Percentiles rank a stretch among this genome's conserved stretches.
These are phyloP conservation scores for Pseudococcus longispinus DNA, from an alignment of 2,888 invertebrate species.

Conservation along the genomic window DNA sequence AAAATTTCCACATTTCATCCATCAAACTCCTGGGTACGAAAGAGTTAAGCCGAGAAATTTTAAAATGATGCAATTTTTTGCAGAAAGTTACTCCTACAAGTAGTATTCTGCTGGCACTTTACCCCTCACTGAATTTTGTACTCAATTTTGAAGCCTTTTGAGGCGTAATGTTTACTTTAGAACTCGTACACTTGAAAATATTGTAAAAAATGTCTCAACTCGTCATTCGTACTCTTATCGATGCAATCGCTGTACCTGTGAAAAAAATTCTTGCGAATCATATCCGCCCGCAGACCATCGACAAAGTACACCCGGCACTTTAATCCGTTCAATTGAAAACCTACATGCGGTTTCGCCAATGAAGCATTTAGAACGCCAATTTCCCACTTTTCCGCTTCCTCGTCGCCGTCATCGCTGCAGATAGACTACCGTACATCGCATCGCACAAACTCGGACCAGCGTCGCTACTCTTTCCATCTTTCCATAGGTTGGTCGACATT, in stretches of 20 bases:
- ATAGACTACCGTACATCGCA: background rate
- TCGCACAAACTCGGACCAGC: background rate
- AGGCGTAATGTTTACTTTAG: no score
- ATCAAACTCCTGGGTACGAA: no score
- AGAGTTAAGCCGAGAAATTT: no score
- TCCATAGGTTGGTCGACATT: background rate
- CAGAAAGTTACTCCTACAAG: no score
- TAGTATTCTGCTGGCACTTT: no score
- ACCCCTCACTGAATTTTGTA: no score
- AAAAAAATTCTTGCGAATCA: background rate
- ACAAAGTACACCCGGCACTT: background rate
- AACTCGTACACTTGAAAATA: no score
- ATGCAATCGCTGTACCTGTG: background rate
- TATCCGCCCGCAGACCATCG: background rate
- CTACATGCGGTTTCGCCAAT: slow-evolving; percentile 8
- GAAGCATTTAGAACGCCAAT: slow-evolving; percentile 28
- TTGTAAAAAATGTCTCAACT: no score
- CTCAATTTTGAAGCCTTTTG: no score
- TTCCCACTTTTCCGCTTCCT: slow-evolving; percentile 7
- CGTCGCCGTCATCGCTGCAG: background rate
- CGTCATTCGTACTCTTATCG: no score
- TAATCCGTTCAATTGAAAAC: slow-evolving; percentile 14
- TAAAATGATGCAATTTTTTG: no score
- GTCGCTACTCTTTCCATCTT: background rate
- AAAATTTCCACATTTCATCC: no score